Evolutionary conservation across 2,113 vertebrate species (phyloP).

Genomic region (human): DNA sequence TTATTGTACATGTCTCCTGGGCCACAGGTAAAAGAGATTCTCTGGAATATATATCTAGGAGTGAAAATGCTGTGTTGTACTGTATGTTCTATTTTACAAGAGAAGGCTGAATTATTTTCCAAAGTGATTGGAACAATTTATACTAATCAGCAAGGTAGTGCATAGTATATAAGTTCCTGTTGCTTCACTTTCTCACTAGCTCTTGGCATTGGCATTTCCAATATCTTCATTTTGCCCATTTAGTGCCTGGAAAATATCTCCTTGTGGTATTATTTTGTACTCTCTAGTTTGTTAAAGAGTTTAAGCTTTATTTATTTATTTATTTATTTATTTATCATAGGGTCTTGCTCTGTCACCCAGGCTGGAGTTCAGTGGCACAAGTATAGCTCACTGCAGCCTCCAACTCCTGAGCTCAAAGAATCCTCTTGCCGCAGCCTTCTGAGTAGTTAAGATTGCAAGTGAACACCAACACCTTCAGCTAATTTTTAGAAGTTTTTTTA

Average conservation of each 20-base stretch:
- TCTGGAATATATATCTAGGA: background rate
- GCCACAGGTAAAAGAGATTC: background rate
- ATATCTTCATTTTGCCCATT: background rate
- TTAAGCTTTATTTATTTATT: background rate
- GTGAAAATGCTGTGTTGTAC: background rate
- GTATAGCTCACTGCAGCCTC: too few relatives aligned
- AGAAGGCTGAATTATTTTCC: background rate
- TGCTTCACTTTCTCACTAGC: background rate
- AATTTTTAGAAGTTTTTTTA: too few relatives aligned
- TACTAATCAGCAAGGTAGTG: background rate
- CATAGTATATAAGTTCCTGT: background rate
- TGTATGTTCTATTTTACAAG: background rate
- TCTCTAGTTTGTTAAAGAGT: background rate
- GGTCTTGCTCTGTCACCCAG: too few relatives aligned
- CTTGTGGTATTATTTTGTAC: background rate
- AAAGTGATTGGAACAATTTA: background rate
- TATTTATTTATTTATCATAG: too few relatives aligned
- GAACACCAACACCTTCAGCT: too few relatives aligned
- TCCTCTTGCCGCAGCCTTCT: too few relatives aligned
- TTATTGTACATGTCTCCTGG: background rate
- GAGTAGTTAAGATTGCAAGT: too few relatives aligned
- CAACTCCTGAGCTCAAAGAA: too few relatives aligned
- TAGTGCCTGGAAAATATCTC: background rate
- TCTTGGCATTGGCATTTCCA: background rate
- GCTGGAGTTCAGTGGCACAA: too few relatives aligned